phyloP scores from a whole-genome alignment of 2,113 vertebrate species.

The Caretta caretta region DNA sequence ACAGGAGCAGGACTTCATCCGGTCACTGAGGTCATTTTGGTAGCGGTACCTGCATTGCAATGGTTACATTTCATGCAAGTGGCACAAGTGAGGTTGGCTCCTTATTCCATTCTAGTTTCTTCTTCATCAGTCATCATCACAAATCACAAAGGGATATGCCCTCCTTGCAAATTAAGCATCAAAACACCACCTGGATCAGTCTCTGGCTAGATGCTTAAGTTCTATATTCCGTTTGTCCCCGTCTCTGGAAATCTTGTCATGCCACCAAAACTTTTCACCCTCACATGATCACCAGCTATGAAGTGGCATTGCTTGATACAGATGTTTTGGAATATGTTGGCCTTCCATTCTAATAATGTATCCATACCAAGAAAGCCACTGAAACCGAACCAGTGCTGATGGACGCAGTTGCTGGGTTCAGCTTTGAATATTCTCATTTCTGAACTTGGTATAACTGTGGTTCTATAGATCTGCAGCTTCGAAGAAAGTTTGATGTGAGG shows the following conservation, averaged over 20 bases:
- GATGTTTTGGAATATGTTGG: neutral
- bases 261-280: neutral
- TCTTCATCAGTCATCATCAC: neutral
- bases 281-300: neutral
- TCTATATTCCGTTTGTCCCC: neutral
- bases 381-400: neutral
- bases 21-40: neutral
- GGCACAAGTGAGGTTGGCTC: neutral
- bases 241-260: neutral
- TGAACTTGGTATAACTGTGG: neutral
- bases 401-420: neutral
- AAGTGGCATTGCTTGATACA: neutral
- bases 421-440: neutral
- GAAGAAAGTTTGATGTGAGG: neutral
- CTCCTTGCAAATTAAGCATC: neutral
- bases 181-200: neutral
- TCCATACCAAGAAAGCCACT: neutral
- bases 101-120: neutral
- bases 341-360: neutral
- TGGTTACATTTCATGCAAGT: neutral
- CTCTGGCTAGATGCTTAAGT: neutral
- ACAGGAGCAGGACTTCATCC: neutral
- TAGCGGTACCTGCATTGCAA: neutral
- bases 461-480: neutral
- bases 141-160: neutral